Percentiles rank a stretch among this genome's conserved stretches.
These are phyloP conservation scores for Bradypus variegatus DNA, from an alignment of 2,797 vertebrate genomes.

Conservation along the genomic window DNA sequence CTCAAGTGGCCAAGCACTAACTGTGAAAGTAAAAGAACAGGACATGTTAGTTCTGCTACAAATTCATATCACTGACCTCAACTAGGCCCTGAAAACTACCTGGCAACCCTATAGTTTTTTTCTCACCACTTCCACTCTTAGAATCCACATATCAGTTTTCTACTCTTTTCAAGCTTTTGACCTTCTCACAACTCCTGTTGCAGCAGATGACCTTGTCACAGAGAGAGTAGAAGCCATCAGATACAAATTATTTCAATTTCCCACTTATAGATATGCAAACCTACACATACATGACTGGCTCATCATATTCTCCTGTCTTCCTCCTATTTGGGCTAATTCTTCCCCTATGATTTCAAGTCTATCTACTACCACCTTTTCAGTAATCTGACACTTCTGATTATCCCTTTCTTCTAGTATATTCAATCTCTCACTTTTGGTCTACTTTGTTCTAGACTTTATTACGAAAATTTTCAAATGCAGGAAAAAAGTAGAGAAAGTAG, in stretches of 20 bases:
- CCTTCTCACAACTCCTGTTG: not conserved
- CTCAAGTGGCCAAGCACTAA: not conserved
- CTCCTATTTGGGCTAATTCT: not conserved
- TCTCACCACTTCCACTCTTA: not conserved
- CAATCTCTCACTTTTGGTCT: not conserved
- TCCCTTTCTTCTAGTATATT: not conserved
- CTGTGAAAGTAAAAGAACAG: not conserved
- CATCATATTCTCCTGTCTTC: not conserved
- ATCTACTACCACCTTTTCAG: not conserved
- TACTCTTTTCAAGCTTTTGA: not conserved
- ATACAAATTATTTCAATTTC: not conserved
- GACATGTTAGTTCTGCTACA: not conserved
- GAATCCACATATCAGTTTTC: not conserved
- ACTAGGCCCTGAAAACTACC: not conserved
- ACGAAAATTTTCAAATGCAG: not conserved
- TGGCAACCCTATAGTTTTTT: not conserved
- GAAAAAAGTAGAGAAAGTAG: not conserved
- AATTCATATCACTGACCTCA: not conserved
- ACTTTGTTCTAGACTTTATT: not conserved
- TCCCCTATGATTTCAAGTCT: not conserved
- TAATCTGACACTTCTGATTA: not conserved
- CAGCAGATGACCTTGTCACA: not conserved
- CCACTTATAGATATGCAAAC: not conserved
- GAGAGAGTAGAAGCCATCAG: not conserved
- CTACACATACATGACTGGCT: not conserved